phyloP scores from a whole-genome alignment of 1,140 invertebrate genomes.

The Temnothorax curvispinosus region DNA sequence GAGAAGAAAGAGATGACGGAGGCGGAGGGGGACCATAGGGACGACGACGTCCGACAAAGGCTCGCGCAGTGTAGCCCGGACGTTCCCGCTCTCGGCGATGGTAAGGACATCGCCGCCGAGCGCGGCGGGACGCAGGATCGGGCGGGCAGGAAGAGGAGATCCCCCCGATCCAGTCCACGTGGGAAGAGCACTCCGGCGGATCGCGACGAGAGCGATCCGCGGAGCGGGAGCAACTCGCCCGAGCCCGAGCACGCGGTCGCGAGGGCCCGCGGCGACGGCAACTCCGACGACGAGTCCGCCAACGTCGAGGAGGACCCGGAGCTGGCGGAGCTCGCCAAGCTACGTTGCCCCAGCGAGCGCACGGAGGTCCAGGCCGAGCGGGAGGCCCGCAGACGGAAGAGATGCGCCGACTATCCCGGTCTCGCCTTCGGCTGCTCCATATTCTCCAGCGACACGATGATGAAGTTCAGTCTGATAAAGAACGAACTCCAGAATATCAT shows the following conservation, averaged over 20 bases:
- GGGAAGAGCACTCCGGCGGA: neutral
- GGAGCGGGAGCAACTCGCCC: slow-evolving; percentile 65
- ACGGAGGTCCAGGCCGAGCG: slow-evolving; percentile 95
- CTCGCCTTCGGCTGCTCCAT: slow-evolving; percentile 95
- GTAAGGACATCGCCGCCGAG: slow-evolving; percentile 14
- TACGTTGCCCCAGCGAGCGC: slow-evolving; percentile 94
- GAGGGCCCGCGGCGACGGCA: slow-evolving; percentile 86
- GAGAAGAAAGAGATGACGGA: neutral
- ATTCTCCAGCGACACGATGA: slow-evolving; percentile 98
- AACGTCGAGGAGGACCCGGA: slow-evolving; percentile 90
- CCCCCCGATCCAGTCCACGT: slow-evolving; percentile 26
- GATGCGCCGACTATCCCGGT: slow-evolving; percentile 96
- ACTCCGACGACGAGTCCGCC: slow-evolving; percentile 84
- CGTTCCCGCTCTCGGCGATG: slow-evolving; percentile 33
- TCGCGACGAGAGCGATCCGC: neutral
- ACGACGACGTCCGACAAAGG: slow-evolving; percentile 72
- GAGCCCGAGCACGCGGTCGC: slow-evolving; percentile 85
- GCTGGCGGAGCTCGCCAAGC: slow-evolving; percentile 91
- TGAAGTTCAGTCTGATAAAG: slow-evolving; percentile 98
- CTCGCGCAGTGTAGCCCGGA: slow-evolving; percentile 84
- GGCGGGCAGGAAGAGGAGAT: neutral
- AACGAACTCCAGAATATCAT: slow-evolving; percentile 99
- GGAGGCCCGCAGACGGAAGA: slow-evolving; percentile 90
- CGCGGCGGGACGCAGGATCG: slow-evolving; percentile 21
- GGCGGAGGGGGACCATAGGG: slow-evolving; percentile 2